Percentiles rank a stretch among this genome's conserved stretches.
phyloP scores from a whole-genome alignment of 2,797 vertebrate genomes.

The Spinibarbus caldwelli region DNA sequence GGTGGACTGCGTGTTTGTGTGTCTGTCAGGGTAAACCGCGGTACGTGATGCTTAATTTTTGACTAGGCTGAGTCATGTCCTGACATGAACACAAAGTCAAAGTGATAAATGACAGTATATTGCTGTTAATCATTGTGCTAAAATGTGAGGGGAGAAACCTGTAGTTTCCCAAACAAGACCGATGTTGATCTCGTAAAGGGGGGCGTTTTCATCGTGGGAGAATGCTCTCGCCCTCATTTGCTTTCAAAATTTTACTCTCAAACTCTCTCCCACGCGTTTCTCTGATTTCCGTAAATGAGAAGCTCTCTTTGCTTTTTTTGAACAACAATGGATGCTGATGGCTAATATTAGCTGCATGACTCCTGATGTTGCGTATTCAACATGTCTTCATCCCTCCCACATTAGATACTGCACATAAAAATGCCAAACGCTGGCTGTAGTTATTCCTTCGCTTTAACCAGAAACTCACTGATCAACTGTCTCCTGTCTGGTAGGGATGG shows the following conservation, averaged over 20 bases:
- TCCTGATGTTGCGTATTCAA: background rate
- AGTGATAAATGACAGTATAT: constrained; percentile 6
- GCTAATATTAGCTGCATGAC: background rate
- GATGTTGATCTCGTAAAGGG: background rate
- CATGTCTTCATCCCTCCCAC: background rate
- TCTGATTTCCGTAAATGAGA: no score
- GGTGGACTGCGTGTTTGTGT: constrained; percentile 33
- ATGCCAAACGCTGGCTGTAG: background rate
- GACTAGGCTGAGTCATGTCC: constrained; percentile 56
- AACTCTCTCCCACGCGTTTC: background rate
- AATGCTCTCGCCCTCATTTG: background rate
- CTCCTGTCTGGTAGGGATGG: no score
- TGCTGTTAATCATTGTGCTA: constrained; percentile 7
- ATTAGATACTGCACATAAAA: background rate
- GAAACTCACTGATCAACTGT: background rate
- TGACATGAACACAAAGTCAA: constrained; percentile 9
- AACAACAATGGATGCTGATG: background rate
- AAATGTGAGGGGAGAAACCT: constrained; percentile 35
- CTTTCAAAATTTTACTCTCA: background rate
- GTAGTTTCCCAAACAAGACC: constrained; percentile 44
- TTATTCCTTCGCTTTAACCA: background rate
- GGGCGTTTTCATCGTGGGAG: background rate
- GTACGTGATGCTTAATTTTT: constrained; percentile 21
- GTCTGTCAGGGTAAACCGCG: constrained; percentile 20
- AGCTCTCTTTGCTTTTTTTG: background rate